phyloP scores from a whole-genome alignment of 2,113 vertebrate species.

The Plecturocebus donacophilus region DNA sequence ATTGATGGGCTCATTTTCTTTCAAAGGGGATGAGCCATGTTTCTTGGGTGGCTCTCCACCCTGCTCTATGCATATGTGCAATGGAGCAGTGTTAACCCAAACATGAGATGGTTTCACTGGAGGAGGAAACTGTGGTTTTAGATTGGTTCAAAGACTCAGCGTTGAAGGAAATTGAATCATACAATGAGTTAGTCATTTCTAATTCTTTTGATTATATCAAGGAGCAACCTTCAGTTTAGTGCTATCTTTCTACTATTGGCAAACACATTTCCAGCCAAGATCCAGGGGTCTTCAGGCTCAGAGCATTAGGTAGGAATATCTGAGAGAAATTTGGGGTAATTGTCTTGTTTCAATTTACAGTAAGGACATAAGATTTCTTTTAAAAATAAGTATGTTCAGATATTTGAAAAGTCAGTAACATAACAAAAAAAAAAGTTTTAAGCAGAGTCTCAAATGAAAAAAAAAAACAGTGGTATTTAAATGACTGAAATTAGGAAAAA shows the following conservation, averaged over 20 bases:
- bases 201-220: background rate
- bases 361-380: background rate
- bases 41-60: background rate
- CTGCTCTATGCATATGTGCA: accelerated
- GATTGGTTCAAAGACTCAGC: too few species aligned
- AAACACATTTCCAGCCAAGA: background rate
- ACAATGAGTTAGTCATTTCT: background rate
- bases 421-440: background rate
- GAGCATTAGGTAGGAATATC: background rate
- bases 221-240: background rate
- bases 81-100: background rate
- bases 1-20: background rate
- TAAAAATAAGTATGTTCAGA: background rate
- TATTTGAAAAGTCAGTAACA: background rate
- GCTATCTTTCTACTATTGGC: background rate
- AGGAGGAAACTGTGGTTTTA: background rate
- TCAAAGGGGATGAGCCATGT: background rate
- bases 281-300: background rate
- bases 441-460: background rate
- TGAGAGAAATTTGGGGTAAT: background rate
- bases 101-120: background rate
- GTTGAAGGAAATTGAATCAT: background rate
- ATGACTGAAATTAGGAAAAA: background rate
- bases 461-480: background rate
- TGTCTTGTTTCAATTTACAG: background rate